Evolutionary conservation across 2,113 vertebrate species (phyloP), one percentile per base, ranked within the genome.

Genomic region (Sceloporus undulatus): DNA sequence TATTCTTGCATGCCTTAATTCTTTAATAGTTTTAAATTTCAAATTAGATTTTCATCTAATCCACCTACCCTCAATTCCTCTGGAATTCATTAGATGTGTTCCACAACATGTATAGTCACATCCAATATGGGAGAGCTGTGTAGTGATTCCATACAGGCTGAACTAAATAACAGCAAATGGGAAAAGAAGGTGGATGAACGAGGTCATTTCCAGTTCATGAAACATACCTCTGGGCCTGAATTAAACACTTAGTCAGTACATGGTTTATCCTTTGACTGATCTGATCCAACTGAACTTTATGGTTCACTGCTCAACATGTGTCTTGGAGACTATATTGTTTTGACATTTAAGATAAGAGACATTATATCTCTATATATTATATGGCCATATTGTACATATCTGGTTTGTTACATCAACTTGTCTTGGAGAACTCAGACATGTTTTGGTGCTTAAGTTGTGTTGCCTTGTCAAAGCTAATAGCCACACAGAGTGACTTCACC

Each of bases 401-500:
- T 88, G 56, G n/a, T 42, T 88, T 73, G 27, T 82, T 48, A 75
- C 10, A 73, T 84, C 40, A 52, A 21, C 79, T 90, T 86, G 85
- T 25, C 1, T 0, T 74, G 81, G 90, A 86, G 52, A 92, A 85
- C 82, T 89, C 79, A 92, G 88, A 92, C 91, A 94, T 95, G 90
- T 38, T 91, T 95, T 77, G 88, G 81, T 91, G 87, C 92, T 94
- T 95, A 94, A n/a, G 88, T 65, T 92, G 79, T 90, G 42, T 52
- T 90, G 84, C 14, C 86, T 80, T 92, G 86, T 71, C 84, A 89
- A 92, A 94, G 88, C 90, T 94, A 93, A 93, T 66, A 92, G 85
- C 88, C 38, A 86, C 90, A 92, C 91, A 90, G 90, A 56, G 84
- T 95, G 93, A 95, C 92, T 90, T 95, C 94, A 94, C 79, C 85